phyloP scores from a whole-genome alignment of 2,797 vertebrate genomes.

The Acanthis flammea region DNA sequence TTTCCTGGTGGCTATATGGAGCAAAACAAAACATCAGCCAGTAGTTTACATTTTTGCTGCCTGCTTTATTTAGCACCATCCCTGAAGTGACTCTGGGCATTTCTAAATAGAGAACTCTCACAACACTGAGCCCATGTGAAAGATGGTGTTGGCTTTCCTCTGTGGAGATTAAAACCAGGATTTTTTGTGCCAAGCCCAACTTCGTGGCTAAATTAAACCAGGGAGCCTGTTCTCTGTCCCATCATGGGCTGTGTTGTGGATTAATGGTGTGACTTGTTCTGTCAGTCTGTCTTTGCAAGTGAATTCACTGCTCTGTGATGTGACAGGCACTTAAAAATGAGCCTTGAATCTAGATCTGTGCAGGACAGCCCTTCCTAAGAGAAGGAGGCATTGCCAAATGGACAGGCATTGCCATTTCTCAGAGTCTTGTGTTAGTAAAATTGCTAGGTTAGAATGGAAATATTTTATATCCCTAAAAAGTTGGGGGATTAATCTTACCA shows the following conservation, averaged over 20 bases:
- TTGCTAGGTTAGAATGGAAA: not conserved
- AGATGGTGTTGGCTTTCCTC: slow-evolving; percentile 16
- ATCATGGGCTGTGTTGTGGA: not conserved
- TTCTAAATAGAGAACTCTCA: slow-evolving; percentile 47
- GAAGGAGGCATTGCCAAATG: not conserved
- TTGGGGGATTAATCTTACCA: not conserved
- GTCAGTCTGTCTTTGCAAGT: not conserved
- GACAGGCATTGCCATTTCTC: not conserved
- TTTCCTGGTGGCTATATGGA: slow-evolving; percentile 46
- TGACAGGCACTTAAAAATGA: not conserved
- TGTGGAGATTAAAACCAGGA: slow-evolving; percentile 24
- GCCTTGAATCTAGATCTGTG: not conserved
- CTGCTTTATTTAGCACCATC: slow-evolving; percentile 55
- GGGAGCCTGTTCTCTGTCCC: not conserved
- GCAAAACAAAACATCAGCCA: slow-evolving; percentile 44
- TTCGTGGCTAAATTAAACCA: not conserved
- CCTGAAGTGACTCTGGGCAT: slow-evolving; percentile 23
- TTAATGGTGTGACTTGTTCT: not conserved
- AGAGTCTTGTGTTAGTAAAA: not conserved
- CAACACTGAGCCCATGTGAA: slow-evolving; percentile 42
- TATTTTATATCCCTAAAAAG: not conserved
- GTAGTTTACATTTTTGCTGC: slow-evolving; percentile 53
- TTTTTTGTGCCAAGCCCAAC: slow-evolving; percentile 20
- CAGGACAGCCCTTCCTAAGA: not conserved
- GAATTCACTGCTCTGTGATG: not conserved